These are phyloP conservation scores for Neotoxoptera formosana DNA, from an alignment of 1,140 invertebrate species.

Conservation along the genomic window DNA sequence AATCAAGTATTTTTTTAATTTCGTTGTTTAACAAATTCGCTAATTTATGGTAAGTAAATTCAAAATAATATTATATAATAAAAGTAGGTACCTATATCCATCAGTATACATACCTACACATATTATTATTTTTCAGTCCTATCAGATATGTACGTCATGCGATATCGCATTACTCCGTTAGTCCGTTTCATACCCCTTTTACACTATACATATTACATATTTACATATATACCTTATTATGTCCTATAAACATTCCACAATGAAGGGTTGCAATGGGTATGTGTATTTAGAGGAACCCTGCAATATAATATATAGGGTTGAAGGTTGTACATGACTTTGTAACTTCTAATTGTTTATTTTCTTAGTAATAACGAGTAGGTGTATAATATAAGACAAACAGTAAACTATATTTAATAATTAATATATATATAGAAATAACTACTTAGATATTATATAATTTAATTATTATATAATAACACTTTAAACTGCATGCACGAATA, in stretches of 20 bases:
- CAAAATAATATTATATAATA: neutral
- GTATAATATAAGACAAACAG: neutral
- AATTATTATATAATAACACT: neutral
- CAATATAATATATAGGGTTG: neutral
- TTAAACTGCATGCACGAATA: neutral
- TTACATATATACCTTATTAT: neutral
- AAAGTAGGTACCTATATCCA: neutral
- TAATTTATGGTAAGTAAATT: neutral
- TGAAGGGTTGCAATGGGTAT: neutral
- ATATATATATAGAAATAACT: neutral
- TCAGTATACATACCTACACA: neutral
- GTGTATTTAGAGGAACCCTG: constrained; percentile 28
- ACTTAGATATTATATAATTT: neutral
- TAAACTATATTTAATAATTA: neutral
- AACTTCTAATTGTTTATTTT: constrained; percentile 35
- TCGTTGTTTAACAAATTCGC: neutral
- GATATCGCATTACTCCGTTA: constrained; percentile 16
- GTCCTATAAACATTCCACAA: neutral
- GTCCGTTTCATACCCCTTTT: neutral
- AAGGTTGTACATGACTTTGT: neutral
- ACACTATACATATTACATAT: neutral
- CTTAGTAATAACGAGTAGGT: neutral
- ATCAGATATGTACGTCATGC: neutral
- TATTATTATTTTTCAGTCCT: neutral
- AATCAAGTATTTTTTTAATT: neutral